These are phyloP conservation scores for Drosophila carrolli DNA, from an alignment of 1,140 invertebrate species.

Conservation along the genomic window DNA sequence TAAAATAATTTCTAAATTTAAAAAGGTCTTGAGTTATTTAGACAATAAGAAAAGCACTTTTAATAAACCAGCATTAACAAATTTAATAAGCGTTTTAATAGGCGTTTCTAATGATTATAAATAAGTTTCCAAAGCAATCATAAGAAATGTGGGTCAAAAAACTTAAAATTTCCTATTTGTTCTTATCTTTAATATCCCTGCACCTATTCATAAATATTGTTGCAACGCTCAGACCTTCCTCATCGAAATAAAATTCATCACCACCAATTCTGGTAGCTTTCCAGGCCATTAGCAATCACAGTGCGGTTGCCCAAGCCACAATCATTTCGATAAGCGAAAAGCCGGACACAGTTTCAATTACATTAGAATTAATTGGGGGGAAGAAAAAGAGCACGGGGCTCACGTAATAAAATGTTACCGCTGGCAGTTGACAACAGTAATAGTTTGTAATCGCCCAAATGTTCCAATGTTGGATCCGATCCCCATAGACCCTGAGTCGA, in stretches of 20 bases:
- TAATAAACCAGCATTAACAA: too few species aligned
- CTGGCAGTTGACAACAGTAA: conserved; percentile 35
- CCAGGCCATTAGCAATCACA: conserved; percentile 24
- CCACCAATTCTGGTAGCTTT: conserved; percentile 15
- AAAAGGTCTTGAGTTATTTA: too few species aligned
- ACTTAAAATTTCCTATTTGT: not conserved
- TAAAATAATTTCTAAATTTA: too few species aligned
- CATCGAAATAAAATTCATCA: not conserved
- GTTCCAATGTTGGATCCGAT: conserved; percentile 16
- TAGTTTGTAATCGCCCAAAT: conserved; percentile 38
- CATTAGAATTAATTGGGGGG: conserved; percentile 38
- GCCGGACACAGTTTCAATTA: conserved; percentile 18
- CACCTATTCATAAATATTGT: not conserved
- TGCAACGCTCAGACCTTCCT: not conserved
- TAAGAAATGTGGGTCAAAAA: not conserved
- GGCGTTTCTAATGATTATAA: too few species aligned
- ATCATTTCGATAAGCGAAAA: conserved; percentile 25
- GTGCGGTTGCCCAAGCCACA: conserved; percentile 13
- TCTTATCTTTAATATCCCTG: not conserved
- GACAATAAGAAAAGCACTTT: too few species aligned
- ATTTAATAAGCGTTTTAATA: too few species aligned
- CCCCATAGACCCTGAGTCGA: conserved; percentile 35
- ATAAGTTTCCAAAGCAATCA: too few species aligned
- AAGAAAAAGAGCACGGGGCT: conserved; percentile 2
- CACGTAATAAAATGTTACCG: conserved; percentile 30